Percentiles rank a stretch among this genome's conserved stretches.
phyloP scores from a whole-genome alignment of 2,888 invertebrate genomes.

The Desoria tigrina region DNA sequence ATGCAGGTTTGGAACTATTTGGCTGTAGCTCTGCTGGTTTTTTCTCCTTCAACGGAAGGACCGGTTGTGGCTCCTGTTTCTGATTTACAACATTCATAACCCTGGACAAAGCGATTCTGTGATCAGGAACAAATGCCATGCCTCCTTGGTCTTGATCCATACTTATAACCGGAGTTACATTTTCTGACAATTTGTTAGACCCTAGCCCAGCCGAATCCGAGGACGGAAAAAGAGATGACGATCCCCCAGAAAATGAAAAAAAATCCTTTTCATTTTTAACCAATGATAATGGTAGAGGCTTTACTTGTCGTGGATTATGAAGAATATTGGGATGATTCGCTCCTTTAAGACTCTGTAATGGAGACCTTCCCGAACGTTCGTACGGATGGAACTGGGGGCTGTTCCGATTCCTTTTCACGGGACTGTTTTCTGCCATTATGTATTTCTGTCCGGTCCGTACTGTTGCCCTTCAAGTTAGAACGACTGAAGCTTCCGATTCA shows the following conservation, averaged over 20 bases:
- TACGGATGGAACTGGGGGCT: conserved; percentile 16
- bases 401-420: neutral
- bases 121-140: too few species aligned
- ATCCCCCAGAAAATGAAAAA: conserved; percentile 33
- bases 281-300: neutral
- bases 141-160: too few species aligned
- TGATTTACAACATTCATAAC: too few species aligned
- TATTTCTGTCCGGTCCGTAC: too few species aligned
- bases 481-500: neutral
- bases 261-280: conserved; percentile 19
- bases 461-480: too few species aligned
- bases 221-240: conserved; percentile 25
- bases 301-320: neutral
- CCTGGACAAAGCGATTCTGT: too few species aligned
- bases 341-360: neutral
- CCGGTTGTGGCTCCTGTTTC: too few species aligned
- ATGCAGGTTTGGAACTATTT: neutral
- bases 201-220: neutral
- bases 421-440: conserved; percentile 19
- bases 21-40: too few species aligned
- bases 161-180: too few species aligned
- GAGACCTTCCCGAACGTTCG: neutral
- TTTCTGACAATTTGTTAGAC: too few species aligned
- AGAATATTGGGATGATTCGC: neutral
- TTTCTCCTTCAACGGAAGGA: too few species aligned